These are phyloP conservation scores for Micrasema longulum DNA, from an alignment of 1,140 invertebrate genomes.

Conservation along the genomic window DNA sequence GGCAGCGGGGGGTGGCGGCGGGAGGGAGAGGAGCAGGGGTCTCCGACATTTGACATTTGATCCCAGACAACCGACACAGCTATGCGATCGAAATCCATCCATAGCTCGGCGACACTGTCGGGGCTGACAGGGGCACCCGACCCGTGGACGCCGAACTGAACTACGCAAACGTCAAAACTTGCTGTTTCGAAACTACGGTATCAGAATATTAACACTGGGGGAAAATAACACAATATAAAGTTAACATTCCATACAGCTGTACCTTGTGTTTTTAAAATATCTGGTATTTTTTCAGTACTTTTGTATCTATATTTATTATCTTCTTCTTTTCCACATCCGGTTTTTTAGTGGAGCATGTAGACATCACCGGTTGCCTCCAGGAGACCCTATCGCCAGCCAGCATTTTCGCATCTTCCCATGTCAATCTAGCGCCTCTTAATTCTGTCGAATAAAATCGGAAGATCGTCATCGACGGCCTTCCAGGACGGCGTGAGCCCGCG, in stretches of 20 bases:
- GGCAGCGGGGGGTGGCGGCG: background rate
- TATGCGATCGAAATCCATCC: conserved; percentile 35
- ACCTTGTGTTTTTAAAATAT: background rate
- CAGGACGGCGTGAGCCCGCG: too few species aligned
- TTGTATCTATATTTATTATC: background rate
- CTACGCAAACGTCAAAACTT: background rate
- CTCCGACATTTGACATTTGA: conserved; percentile 46
- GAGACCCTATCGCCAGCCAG: too few species aligned
- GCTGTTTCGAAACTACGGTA: too few species aligned
- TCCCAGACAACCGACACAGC: conserved; percentile 28
- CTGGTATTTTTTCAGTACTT: background rate
- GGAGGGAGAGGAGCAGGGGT: conserved; percentile 7
- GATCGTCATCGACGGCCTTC: too few species aligned
- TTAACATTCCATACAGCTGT: background rate
- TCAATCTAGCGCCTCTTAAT: too few species aligned
- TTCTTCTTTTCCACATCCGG: too few species aligned
- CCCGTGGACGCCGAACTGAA: background rate
- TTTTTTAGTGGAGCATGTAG: too few species aligned
- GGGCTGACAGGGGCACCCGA: background rate
- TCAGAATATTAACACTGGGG: background rate
- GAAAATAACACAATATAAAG: background rate
- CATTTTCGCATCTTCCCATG: too few species aligned
- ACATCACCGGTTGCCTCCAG: too few species aligned
- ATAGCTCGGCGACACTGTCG: conserved; percentile 23
- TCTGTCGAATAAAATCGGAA: too few species aligned